Conservation (phyloP, 2,797 vertebrate genomes). For the Podarcis lilfordi region DNA sequence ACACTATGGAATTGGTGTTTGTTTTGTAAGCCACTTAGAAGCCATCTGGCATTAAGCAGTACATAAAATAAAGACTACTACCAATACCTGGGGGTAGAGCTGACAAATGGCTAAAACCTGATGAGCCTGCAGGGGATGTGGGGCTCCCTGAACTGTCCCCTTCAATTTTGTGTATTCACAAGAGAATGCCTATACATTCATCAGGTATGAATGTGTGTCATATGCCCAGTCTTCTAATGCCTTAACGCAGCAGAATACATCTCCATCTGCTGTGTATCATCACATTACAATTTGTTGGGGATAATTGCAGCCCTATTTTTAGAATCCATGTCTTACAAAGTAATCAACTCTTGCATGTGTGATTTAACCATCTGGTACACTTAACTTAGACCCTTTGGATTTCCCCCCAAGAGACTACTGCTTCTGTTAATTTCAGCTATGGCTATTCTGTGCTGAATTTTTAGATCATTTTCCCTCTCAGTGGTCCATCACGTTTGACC, state of each 20-base stretch:
- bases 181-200: not conserved
- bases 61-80: too few relatives aligned
- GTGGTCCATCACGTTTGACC: not conserved
- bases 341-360: not conserved
- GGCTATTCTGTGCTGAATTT: not conserved
- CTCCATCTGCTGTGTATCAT: not conserved
- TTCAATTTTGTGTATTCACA: not conserved
- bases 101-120: too few relatives aligned
- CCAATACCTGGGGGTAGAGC: too few relatives aligned
- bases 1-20: too few relatives aligned
- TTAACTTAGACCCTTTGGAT: not conserved
- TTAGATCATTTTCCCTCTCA: not conserved
- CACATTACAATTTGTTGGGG: not conserved
- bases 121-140: not conserved
- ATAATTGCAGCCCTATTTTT: slow-evolving; percentile 11
- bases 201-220: not conserved
- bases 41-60: too few relatives aligned
- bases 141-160: not conserved
- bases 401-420: not conserved
- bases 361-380: slow-evolving; percentile 7
- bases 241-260: not conserved
- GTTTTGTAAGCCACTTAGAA: too few relatives aligned
- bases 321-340: not conserved
- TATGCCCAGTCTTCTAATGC: not conserved
- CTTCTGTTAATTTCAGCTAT: slow-evolving; percentile 2